Evolutionary conservation across 1,140 invertebrate species (phyloP).

Genomic region (Apis florea): DNA sequence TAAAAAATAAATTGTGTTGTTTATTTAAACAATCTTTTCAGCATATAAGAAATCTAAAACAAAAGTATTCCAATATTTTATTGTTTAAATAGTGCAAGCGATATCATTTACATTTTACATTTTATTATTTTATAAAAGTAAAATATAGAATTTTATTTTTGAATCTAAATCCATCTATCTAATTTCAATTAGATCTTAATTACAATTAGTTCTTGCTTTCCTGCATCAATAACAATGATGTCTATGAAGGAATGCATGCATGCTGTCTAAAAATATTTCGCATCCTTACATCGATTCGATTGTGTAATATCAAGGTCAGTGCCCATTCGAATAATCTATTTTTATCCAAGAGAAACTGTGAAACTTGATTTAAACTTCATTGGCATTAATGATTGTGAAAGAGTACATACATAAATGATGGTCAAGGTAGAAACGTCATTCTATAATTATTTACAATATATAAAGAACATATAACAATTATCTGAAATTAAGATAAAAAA

Average conservation of each 20-base stretch:
- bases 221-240: background rate
- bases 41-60: background rate
- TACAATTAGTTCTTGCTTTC: background rate
- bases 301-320: conserved; percentile 59
- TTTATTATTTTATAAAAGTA: too few relatives aligned
- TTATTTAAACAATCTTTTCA: background rate
- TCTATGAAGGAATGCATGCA: background rate
- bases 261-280: conserved; percentile 38
- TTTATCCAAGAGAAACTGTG: conserved; percentile 36
- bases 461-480: background rate
- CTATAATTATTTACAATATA: too few relatives aligned
- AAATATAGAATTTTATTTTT: too few relatives aligned
- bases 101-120: too few relatives aligned
- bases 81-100: too few relatives aligned
- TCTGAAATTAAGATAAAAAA: too few relatives aligned
- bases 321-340: conserved; percentile 56
- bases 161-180: too few relatives aligned
- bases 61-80: too few relatives aligned
- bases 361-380: conserved; percentile 14
- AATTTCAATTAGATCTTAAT: too few relatives aligned
- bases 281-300: conserved; percentile 5
- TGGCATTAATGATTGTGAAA: conserved; percentile 34
- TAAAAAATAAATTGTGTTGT: background rate
- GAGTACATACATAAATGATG: conserved; percentile 32
- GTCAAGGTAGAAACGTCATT: conserved; percentile 33